Conservation (phyloP, 2,113 vertebrate species). For the Coregonus clupeaformis region DNA sequence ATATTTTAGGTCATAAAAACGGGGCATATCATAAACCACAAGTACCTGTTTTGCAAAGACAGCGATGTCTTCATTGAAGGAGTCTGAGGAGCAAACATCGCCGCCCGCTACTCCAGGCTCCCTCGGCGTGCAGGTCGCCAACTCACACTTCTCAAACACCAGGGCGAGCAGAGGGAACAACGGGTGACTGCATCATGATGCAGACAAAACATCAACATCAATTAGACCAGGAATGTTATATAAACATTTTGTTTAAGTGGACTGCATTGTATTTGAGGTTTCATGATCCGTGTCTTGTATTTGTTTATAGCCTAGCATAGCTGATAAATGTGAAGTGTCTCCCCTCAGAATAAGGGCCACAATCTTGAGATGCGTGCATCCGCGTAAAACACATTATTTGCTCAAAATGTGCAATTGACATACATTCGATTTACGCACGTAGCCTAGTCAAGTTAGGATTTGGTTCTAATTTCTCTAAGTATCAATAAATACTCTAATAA, state of each 20-base stretch:
- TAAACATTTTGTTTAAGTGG: background rate
- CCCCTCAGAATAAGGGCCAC: no score
- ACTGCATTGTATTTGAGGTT: background rate
- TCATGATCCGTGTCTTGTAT: no score
- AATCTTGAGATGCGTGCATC: no score
- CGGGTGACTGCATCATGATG: conserved; percentile 84
- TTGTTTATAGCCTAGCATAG: no score
- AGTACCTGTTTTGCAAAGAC: conserved; percentile 93
- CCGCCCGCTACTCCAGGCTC: conserved; percentile 92
- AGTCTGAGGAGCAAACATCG: conserved; percentile 95
- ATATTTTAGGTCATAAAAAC: background rate
- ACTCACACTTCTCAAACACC: conserved; percentile 98
- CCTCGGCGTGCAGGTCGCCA: conserved; percentile 94
- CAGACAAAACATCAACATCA: background rate
- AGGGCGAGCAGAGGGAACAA: conserved; percentile 94
- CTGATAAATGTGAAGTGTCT: no score
- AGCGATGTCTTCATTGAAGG: conserved; percentile 96
- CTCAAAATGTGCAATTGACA: no score
- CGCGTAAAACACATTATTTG: no score
- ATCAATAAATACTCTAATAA: no score
- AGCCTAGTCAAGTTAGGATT: no score
- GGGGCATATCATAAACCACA: background rate
- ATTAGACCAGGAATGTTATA: background rate
- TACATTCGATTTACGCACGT: no score
- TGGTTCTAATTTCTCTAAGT: no score